Percentiles rank a stretch among this genome's conserved stretches.
These are phyloP conservation scores for Tinea trinotella DNA, from an alignment of 2,888 invertebrate species.

Conservation along the genomic window DNA sequence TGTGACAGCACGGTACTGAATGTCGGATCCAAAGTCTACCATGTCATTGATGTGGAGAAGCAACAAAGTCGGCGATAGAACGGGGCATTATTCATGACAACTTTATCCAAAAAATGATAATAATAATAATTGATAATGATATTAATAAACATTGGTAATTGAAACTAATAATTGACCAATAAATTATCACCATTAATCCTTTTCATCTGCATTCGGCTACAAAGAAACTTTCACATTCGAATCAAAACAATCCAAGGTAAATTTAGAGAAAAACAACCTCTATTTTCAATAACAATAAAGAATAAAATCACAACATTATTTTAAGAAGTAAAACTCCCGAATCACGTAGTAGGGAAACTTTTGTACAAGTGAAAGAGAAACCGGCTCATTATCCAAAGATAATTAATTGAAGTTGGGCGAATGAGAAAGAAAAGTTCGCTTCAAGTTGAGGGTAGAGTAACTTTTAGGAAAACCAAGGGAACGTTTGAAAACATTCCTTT, in stretches of 20 bases:
- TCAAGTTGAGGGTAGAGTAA: not conserved
- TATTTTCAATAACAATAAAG: not conserved
- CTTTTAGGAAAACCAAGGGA: conserved; percentile 23
- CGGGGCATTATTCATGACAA: too few relatives aligned
- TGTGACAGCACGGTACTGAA: too few relatives aligned
- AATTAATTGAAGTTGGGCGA: conserved; percentile 63
- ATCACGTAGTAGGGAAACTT: conserved; percentile 51
- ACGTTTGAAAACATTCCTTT: conserved; percentile 18
- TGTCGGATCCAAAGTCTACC: too few relatives aligned
- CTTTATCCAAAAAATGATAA: too few relatives aligned
- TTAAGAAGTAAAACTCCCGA: conserved; percentile 24
- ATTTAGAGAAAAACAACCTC: not conserved
- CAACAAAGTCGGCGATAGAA: too few relatives aligned
- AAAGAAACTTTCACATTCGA: not conserved
- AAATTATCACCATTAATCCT: not conserved
- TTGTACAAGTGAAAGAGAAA: conserved; percentile 33
- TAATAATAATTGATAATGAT: too few relatives aligned
- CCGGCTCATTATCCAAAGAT: conserved; percentile 58
- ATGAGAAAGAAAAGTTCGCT: conserved; percentile 40
- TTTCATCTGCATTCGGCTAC: not conserved
- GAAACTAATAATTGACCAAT: not conserved
- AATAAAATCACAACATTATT: not conserved
- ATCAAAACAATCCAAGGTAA: not conserved
- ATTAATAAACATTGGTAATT: too few relatives aligned
- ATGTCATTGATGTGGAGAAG: too few relatives aligned